Evolutionary conservation across 2,888 invertebrate species (phyloP).

Genomic region (Sceliomorpha sp.): DNA sequence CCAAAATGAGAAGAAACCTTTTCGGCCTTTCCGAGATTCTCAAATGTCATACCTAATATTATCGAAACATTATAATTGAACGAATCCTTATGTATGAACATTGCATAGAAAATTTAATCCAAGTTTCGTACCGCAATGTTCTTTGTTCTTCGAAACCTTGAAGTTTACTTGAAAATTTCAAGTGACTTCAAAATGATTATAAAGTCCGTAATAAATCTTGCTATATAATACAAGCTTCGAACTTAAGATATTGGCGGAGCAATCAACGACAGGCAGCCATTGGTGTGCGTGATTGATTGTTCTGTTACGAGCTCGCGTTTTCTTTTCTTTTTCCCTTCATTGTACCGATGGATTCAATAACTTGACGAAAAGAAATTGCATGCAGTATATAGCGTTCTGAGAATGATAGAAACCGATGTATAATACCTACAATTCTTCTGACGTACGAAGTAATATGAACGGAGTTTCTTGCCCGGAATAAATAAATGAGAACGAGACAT

Average conservation of each 20-base stretch:
- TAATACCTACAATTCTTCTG: too few relatives aligned
- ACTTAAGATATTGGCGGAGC: slow-evolving; percentile 6
- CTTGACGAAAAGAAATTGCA: slow-evolving; percentile 8
- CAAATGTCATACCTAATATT: too few relatives aligned
- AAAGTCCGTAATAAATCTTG: slow-evolving; percentile 7
- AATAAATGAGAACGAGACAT: too few relatives aligned
- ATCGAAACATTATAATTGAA: not conserved
- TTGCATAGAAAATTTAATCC: not conserved
- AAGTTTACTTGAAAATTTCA: not conserved
- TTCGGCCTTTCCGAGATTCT: too few relatives aligned
- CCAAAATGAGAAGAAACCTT: too few relatives aligned
- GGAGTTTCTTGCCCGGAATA: too few relatives aligned
- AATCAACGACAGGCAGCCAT: slow-evolving; percentile 18
- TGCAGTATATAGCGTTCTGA: not conserved
- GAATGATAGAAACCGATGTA: too few relatives aligned
- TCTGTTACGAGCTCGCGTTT: slow-evolving; percentile 1
- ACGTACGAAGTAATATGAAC: too few relatives aligned
- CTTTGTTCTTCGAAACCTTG: not conserved
- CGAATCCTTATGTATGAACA: not conserved
- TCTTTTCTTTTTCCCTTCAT: slow-evolving; percentile 5
- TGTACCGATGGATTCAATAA: slow-evolving; percentile 6
- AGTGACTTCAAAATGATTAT: slow-evolving; percentile 6
- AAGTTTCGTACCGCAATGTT: not conserved
- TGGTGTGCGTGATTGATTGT: slow-evolving; percentile 10
- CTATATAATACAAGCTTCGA: not conserved